These are phyloP conservation scores for Drosophila histrio DNA, from an alignment of 2,888 invertebrate species.

Conservation along the genomic window DNA sequence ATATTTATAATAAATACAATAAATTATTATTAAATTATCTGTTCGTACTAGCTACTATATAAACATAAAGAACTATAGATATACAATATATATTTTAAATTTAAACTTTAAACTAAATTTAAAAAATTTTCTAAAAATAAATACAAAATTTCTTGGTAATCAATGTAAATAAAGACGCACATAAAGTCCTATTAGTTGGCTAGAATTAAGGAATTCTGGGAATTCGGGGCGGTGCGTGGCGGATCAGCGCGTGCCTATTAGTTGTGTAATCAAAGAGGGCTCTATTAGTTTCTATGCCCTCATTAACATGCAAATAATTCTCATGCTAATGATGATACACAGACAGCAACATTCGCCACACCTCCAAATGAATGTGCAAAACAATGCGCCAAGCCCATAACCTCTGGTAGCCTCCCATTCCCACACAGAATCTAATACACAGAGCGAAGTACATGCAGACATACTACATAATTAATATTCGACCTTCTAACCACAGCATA, in stretches of 20 bases:
- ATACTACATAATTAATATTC: slow-evolving; percentile 40
- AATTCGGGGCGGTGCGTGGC: neutral
- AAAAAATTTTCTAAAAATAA: no score
- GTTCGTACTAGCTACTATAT: no score
- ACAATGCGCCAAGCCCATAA: slow-evolving; percentile 52
- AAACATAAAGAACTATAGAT: no score
- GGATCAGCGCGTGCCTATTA: slow-evolving; percentile 34
- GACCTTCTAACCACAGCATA: slow-evolving; percentile 13
- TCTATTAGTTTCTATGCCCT: slow-evolving; percentile 56
- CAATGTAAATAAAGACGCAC: neutral
- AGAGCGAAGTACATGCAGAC: slow-evolving; percentile 1
- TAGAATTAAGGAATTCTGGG: no score
- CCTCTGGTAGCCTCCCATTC: neutral
- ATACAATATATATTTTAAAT: no score
- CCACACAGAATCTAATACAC: neutral
- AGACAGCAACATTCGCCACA: slow-evolving; percentile 40
- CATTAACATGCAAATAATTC: slow-evolving; percentile 69
- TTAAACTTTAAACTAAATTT: no score
- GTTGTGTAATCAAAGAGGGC: slow-evolving; percentile 62
- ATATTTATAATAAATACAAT: no score
- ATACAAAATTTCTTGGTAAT: neutral
- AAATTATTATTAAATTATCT: no score
- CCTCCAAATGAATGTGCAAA: slow-evolving; percentile 29
- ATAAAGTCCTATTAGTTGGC: neutral
- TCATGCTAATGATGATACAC: slow-evolving; percentile 55